Evolutionary conservation across 2,888 invertebrate genomes (phyloP).

Genomic region (Chrysopilus asiliformis): DNA sequence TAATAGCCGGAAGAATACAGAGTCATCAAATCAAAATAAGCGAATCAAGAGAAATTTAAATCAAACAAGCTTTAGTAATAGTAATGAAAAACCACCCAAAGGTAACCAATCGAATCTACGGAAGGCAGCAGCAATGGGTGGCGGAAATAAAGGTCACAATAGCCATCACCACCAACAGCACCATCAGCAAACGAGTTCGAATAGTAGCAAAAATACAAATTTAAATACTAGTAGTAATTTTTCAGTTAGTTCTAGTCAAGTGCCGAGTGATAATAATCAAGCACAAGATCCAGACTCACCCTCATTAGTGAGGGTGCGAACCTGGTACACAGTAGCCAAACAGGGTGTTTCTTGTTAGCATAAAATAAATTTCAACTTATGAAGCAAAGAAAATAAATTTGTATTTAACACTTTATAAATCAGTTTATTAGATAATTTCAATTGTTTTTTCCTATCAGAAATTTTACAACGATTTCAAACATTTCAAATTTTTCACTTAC

Average conservation of each 20-base stretch:
- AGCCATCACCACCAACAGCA: neutral
- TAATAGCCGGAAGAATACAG: slow-evolving; percentile 6
- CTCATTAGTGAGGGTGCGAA: slow-evolving; percentile 34
- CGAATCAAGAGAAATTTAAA: too few relatives aligned
- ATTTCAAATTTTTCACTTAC: too few relatives aligned
- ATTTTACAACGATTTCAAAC: too few relatives aligned
- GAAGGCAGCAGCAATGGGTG: neutral
- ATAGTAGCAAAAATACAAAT: neutral
- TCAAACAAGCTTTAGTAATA: neutral
- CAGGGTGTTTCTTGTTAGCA: slow-evolving; percentile 37
- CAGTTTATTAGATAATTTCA: too few relatives aligned
- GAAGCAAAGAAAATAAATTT: too few relatives aligned
- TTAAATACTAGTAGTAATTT: slow-evolving; percentile 3
- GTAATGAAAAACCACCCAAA: neutral
- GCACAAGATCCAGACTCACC: slow-evolving; percentile 29
- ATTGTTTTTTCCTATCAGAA: too few relatives aligned
- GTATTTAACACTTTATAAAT: too few relatives aligned
- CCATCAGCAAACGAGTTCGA: neutral
- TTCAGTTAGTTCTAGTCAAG: slow-evolving; percentile 13
- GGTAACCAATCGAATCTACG: neutral
- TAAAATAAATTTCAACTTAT: too few relatives aligned
- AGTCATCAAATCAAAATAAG: slow-evolving; percentile 4
- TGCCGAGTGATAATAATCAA: slow-evolving; percentile 13
- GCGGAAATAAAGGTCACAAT: slow-evolving; percentile 4
- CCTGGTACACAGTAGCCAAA: slow-evolving; percentile 37